A percentile compares a stretch with the other conserved stretches of the same genome.
Conservation (phyloP, 1,140 invertebrate species). For the Mizuhopecten yessoensis region DNA sequence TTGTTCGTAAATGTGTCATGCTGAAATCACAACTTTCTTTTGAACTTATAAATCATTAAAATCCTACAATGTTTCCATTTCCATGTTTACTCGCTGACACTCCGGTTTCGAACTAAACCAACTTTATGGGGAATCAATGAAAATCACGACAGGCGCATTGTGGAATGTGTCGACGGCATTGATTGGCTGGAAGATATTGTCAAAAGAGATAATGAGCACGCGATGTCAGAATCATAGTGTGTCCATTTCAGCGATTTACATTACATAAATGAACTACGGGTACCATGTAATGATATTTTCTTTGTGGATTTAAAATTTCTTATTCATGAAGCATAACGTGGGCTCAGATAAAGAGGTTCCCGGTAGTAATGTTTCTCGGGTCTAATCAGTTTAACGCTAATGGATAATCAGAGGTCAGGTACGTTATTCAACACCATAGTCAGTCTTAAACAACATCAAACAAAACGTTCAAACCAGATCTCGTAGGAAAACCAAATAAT, state of each 20-base stretch:
- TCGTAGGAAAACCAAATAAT: neutral
- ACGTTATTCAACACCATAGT: neutral
- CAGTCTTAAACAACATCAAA: neutral
- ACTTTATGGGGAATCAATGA: slow-evolving; percentile 8
- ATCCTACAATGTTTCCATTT: neutral
- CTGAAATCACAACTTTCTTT: neutral
- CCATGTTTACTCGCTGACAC: neutral
- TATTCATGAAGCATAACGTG: neutral
- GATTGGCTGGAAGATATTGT: slow-evolving; percentile 31
- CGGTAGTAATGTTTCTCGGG: neutral
- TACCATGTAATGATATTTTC: slow-evolving; percentile 2
- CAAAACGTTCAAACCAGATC: neutral
- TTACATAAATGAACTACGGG: neutral
- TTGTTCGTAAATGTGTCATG: neutral
- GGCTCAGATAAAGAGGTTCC: neutral
- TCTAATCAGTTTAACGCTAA: neutral
- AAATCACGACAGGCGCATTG: slow-evolving; percentile 31
- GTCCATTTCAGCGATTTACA: neutral
- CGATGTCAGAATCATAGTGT: neutral
- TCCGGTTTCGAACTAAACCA: neutral
- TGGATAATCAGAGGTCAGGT: neutral
- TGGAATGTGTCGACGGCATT: slow-evolving; percentile 25
- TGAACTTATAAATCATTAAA: neutral
- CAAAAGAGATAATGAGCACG: slow-evolving; percentile 38
- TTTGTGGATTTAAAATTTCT: slow-evolving; percentile 11